A percentile compares a stretch with the other conserved stretches of the same genome.
These are phyloP conservation scores for Geothlypis trichas DNA, from an alignment of 2,113 vertebrate species.

Conservation along the genomic window DNA sequence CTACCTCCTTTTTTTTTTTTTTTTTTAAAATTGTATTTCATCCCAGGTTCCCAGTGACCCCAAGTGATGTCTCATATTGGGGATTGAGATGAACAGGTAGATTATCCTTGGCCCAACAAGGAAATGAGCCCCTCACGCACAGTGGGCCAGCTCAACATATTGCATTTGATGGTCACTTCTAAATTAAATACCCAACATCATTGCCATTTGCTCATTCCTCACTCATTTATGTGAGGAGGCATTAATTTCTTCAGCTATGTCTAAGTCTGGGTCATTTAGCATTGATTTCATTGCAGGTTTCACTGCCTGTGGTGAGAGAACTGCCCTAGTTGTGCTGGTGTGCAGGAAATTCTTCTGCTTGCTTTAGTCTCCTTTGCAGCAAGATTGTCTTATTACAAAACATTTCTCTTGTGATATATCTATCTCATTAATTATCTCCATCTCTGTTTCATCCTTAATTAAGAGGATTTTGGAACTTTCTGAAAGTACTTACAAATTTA, in stretches of 20 bases:
- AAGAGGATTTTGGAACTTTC: background rate
- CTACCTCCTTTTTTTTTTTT: accelerated
- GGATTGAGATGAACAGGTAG: background rate
- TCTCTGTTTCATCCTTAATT: background rate
- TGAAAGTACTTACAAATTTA: background rate
- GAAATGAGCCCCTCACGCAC: background rate
- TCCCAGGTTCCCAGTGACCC: background rate
- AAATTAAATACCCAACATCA: background rate
- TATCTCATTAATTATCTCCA: background rate
- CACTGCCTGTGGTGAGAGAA: background rate
- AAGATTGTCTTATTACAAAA: background rate
- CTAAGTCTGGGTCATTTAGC: background rate
- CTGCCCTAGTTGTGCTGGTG: background rate
- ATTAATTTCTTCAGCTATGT: background rate
- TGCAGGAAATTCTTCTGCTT: background rate
- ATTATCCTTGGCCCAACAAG: background rate
- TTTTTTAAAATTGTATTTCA: background rate
- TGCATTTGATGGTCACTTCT: background rate
- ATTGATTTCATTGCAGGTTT: background rate
- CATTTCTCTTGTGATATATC: background rate
- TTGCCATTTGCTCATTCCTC: background rate
- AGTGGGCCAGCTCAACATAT: background rate
- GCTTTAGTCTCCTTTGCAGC: background rate
- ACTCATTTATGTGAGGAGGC: background rate
- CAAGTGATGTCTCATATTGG: accelerated